Base-by-base conservation (phyloP, 1,140 invertebrate species). In the Maniola jurtina region DNA sequence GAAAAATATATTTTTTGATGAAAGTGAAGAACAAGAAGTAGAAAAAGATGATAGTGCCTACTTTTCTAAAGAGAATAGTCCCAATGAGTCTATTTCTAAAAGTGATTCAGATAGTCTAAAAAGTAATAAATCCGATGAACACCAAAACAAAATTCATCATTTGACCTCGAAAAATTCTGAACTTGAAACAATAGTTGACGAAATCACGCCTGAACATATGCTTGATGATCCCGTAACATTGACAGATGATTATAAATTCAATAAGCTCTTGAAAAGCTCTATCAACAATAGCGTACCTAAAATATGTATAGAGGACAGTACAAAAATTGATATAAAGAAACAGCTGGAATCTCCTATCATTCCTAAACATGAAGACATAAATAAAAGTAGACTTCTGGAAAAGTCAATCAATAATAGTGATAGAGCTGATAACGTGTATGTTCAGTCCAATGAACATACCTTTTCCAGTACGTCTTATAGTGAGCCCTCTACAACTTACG, bases 41-140 rank as follows among this genome's bases (percentile, higher is more conserved):
- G 69, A 70, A 14, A 58, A 70, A 50, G 68, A 70, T 64, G 86
- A 90, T 57, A 70, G 74, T 61, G 84, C 80, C 42, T 90, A 86
- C 66, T 89, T 87, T 72, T 87, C 88, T 45, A 87, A 90, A 76
- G 84, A 88, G 75, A 84, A 73, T 40, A 89, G 81, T 33, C 86
- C 88, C 6, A 84, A 86, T 61, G 76, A 88, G 45, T 86, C 80
- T 25, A 72, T 79, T 47, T 73, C 72, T 15, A 88, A 88, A 82
- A 79, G 68, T 78, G 84, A 88, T 62, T 72, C 82, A 9, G 85
- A 90, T 15, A 87, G 86, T 73, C 34, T 81, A 66, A 76, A 68
- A 66, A 87, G 82, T 68, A 71, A 74, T 56, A 73, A 76, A 16
- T 60, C 50, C 35, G 34, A 56, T n/a, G 71, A 77, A 70, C 78